phyloP scores from a whole-genome alignment of 2,797 vertebrate species.

The Tympanoctomys barrerae region DNA sequence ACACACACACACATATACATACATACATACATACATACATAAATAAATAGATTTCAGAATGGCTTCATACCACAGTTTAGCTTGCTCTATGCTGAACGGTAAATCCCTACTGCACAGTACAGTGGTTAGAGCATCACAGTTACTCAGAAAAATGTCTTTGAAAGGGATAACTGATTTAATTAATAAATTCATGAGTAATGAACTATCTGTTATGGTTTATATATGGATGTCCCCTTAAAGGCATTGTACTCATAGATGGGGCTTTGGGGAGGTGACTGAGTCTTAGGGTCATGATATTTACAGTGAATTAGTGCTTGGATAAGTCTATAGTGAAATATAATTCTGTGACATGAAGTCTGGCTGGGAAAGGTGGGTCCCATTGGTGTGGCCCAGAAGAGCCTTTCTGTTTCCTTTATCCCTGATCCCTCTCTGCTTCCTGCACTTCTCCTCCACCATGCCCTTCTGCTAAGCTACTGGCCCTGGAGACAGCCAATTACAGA shows the following conservation, averaged over 20 bases:
- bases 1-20: too few species aligned
- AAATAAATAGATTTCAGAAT: constrained; percentile 41
- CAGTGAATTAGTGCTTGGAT: not conserved
- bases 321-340: not conserved
- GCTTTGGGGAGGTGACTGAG: not conserved
- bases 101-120: not conserved
- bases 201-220: not conserved
- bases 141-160: not conserved
- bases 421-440: not conserved
- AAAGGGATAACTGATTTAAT: not conserved
- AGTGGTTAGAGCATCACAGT: not conserved
- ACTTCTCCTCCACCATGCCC: not conserved
- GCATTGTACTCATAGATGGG: not conserved
- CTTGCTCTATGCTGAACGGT: not conserved
- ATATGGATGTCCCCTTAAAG: not conserved
- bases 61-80: not conserved
- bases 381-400: not conserved
- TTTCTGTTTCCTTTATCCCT: not conserved
- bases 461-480: not conserved
- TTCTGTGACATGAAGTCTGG: not conserved
- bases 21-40: too few species aligned
- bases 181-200: not conserved
- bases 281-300: not conserved
- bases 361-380: not conserved
- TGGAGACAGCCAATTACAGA: not conserved